Evolutionary conservation across 2,797 vertebrate genomes (phyloP), one percentile per base, ranked within the genome.

Genomic region (Enteromius fasciolatus): DNA sequence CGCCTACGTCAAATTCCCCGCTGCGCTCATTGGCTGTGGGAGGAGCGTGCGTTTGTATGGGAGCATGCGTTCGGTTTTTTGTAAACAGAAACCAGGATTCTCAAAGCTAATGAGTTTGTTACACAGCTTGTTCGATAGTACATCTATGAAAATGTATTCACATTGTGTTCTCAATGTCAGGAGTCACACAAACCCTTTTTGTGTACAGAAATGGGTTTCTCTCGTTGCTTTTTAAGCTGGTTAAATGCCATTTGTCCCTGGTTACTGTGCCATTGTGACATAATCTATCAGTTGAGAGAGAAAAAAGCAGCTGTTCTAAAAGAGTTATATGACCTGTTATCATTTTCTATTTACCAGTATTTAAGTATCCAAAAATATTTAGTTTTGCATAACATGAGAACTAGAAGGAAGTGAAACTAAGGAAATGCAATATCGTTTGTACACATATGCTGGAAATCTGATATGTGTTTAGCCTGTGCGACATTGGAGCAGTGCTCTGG

Each of bases 1-100:
- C 63, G 6, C 2, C 12, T 3, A 84, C 88, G 85, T 89, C 84
- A 89, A 25, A 52, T 14, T 36, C 52, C 54, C 48, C 17, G 66
- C 12, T 59, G 61, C 69, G 76, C 20, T 86, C 46, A 87, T 84
- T 85, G 84, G 83, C 73, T 67, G 39, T 46, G 5, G 77, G 20
- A 18, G 18, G 33, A 46, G 66, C 31, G 12, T 50, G 11, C 3
- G 7, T 6, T 18, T 50, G 70, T 23, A 14, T 18, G 1, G 14
- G 25, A 78, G 61, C 76, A 78, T 33, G 44, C 50, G 76, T 50
- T 66, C 7, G n/a, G 11, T 23, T 78, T 50, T 10, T 64, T 63
- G 41, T 78, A 78, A 78, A 78, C 61, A 50, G 25, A 50, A 48
- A 5, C 18, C 44, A n/a, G n/a, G 46, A 78, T 50, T 11, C 11